Conservation (phyloP, 1,140 invertebrate species). For the Drosophila kepulauana region DNA sequence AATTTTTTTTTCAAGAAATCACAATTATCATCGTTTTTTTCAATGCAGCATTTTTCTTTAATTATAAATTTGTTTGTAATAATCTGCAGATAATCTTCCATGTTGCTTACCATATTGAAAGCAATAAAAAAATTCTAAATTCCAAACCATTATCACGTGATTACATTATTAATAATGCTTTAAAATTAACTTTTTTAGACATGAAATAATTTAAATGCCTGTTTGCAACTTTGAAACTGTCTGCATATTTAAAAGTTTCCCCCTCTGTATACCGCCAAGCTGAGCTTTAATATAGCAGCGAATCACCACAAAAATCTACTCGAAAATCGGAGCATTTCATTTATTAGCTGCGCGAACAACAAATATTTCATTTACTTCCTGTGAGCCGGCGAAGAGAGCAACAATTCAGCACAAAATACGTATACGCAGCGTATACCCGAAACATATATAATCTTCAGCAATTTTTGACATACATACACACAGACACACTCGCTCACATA, state of each 20-base stretch:
- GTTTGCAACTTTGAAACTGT: not conserved
- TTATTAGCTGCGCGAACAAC: slow-evolving; percentile 2
- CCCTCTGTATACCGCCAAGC: not conserved
- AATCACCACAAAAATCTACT: not conserved
- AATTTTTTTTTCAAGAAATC: no score
- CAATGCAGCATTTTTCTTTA: no score
- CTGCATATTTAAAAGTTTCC: not conserved
- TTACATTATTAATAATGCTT: no score
- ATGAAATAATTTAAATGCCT: no score
- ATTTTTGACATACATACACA: slow-evolving; percentile 26
- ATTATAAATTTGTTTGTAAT: no score
- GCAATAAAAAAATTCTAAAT: no score
- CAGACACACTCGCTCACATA: slow-evolving; percentile 11
- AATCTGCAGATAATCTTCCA: no score
- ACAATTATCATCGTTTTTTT: no score
- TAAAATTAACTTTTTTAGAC: no score
- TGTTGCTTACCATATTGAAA: no score
- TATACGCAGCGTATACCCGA: not conserved
- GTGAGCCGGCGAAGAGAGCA: slow-evolving; percentile 1
- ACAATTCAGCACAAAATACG: slow-evolving; percentile 14
- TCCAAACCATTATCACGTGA: no score
- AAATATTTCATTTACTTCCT: slow-evolving; percentile 10
- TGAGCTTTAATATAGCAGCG: not conserved
- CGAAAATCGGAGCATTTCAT: slow-evolving; percentile 4
- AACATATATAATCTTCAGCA: slow-evolving; percentile 2